Conservation (phyloP, 2,113 vertebrate genomes). For the Poicephalus gulielmi region DNA sequence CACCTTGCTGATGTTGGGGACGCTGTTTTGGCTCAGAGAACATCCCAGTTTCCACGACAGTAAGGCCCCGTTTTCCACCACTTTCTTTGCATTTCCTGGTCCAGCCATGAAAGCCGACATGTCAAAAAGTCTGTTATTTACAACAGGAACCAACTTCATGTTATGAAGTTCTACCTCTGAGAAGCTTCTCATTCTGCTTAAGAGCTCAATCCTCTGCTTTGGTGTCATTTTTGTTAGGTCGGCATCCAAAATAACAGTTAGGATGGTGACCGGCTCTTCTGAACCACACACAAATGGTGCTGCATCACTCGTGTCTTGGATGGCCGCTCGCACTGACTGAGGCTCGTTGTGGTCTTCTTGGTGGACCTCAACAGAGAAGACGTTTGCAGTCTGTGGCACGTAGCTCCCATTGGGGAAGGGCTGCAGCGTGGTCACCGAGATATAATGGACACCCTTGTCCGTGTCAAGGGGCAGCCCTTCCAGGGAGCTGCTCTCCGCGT, state of each 20-base stretch:
- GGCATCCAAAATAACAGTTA: conserved; percentile 95
- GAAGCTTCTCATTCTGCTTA: conserved; percentile 86
- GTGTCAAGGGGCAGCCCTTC: conserved; percentile 91
- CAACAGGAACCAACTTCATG: conserved; percentile 93
- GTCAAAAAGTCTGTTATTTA: conserved; percentile 96
- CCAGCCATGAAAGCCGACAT: conserved; percentile 99
- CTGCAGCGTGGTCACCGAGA: conserved; percentile 80
- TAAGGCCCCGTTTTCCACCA: conserved; percentile 93
- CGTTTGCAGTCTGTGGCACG: conserved; percentile 78
- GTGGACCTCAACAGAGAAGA: conserved; percentile 93
- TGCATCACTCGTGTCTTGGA: conserved; percentile 74
- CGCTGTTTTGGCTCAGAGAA: conserved; percentile 86
- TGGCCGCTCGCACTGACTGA: conserved; percentile 77
- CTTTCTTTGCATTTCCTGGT: conserved; percentile 96
- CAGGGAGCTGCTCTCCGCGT: conserved; percentile 77
- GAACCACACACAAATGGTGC: conserved; percentile 81
- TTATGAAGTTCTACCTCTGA: conserved; percentile 87
- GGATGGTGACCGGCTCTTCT: conserved; percentile 87
- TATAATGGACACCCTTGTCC: conserved; percentile 92
- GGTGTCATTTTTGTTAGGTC: conserved; percentile 96
- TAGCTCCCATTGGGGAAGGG: conserved; percentile 79
- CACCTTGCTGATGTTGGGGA: conserved; percentile 90
- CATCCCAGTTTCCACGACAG: conserved; percentile 96
- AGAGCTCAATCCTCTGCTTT: conserved; percentile 85
- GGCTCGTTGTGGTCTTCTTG: conserved; percentile 89